Conservation (phyloP, 2,797 vertebrate species). For the Bucorvus abyssinicus region DNA sequence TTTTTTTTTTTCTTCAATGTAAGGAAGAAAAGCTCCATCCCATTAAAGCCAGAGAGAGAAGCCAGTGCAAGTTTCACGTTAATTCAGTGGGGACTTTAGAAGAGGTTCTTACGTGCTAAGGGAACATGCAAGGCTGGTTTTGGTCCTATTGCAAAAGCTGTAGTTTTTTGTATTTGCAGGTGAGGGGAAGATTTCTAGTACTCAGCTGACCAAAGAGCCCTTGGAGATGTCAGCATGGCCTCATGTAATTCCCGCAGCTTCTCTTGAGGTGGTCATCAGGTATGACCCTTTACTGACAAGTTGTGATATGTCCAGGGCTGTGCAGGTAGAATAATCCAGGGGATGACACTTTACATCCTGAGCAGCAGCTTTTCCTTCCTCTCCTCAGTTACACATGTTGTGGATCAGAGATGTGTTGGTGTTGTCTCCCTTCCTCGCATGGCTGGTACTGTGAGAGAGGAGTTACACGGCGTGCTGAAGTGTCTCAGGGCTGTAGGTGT, state of each 20-base stretch:
- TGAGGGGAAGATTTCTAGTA: conserved; percentile 48
- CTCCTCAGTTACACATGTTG: accelerated
- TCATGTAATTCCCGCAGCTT: conserved; percentile 7
- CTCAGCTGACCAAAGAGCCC: conserved; percentile 36
- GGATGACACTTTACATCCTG: background rate
- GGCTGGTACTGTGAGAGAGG: background rate
- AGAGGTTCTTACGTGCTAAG: background rate
- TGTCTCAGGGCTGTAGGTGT: accelerated
- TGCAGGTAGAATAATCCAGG: background rate
- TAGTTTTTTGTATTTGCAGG: conserved; percentile 36
- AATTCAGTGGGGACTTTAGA: background rate
- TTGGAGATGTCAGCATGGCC: conserved; percentile 46
- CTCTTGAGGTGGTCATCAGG: conserved; percentile 56
- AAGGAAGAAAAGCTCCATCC: background rate
- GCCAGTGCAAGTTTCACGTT: background rate
- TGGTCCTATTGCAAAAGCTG: background rate
- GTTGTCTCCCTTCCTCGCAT: background rate
- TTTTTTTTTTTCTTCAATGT: background rate
- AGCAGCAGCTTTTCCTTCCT: background rate
- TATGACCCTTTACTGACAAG: conserved; percentile 33
- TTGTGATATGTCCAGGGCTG: background rate
- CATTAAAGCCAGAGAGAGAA: background rate
- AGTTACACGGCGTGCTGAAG: background rate
- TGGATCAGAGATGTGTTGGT: background rate
- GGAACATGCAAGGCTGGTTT: background rate